phyloP scores from a whole-genome alignment of 2,113 vertebrate species.

The Macaca fascicularis region DNA sequence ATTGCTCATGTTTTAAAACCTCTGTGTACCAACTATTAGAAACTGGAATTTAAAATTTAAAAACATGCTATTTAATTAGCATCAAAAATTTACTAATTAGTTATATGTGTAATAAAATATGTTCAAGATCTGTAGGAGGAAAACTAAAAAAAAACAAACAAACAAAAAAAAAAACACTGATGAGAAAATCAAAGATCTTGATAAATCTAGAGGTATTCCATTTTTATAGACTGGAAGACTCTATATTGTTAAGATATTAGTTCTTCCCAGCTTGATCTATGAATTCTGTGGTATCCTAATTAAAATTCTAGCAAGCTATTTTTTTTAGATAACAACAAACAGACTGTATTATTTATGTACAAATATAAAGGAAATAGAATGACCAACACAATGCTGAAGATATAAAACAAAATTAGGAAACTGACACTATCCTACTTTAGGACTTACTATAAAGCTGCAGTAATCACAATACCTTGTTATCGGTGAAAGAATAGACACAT shows the following conservation, averaged over 20 bases:
- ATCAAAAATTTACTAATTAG: not conserved
- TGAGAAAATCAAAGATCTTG: not conserved
- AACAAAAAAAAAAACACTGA: not conserved
- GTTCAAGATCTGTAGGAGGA: not conserved
- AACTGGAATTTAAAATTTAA: not conserved
- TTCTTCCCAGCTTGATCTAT: not conserved
- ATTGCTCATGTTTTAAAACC: not conserved
- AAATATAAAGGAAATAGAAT: not conserved
- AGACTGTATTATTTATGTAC: not conserved
- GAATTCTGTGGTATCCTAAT: not conserved
- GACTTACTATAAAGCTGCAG: not conserved
- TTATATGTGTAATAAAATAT: not conserved
- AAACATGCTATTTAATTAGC: not conserved
- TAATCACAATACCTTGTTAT: not conserved
- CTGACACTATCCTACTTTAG: not conserved
- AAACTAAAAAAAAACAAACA: not conserved
- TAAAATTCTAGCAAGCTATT: not conserved
- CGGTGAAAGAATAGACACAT: not conserved
- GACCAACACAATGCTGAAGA: not conserved
- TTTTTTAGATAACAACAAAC: not conserved
- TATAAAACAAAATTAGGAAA: not conserved
- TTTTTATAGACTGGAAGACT: not conserved
- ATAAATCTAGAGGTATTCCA: not conserved
- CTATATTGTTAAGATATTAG: not conserved
- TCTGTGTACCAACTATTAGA: not conserved